Base-by-base conservation (phyloP, 1,140 invertebrate genomes). In the Aplysia californica region DNA sequence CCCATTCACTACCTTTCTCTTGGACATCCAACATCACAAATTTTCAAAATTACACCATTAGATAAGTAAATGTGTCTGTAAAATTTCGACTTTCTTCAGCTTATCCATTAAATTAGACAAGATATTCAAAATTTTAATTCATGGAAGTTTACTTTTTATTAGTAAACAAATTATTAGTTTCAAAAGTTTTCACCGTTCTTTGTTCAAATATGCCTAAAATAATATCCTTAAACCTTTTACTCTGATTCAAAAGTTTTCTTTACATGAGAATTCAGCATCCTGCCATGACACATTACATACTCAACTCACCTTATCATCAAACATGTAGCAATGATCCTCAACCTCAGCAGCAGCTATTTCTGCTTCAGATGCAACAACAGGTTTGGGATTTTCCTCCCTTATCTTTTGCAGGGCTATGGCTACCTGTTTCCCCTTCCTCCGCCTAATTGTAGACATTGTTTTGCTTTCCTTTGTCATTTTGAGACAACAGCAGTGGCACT, bases 241-340 rank as follows among this genome's bases (percentile, higher is more conserved):
- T 55, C 5, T 26, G 5, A 50, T 4, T 15, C 39, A 29, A 35
- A 50, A 70, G 15, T 31, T 4, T 31, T 23, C 35, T 50, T 26
- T 2, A 21, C 3, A 15, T 26, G 23, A 20, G 23, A 35, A 26
- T 38, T 38, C 4, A 38, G 26, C 1, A 6, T 15, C 21, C 6
- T 3, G 5, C 36, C 20, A 3, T n/a, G n/a, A n/a, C n/a, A n/a
- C n/a, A n/a, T 36, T 36, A 65, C 39, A 3, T 10, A 3, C 39
- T 1, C 3, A 68, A 35, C 38, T 73, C 26, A 73, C 70, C 36
- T 29, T 79, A 36, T 84, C 80, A 80, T 86, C 79, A 82, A 86
- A 87, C 67, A 86, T 68, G 59, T 86, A 82, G 5, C 83, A 80
- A 35, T 86, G 82, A 72, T 85, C 82, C 71, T 83, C 82, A 50